Conservation (phyloP, 2,113 vertebrate species). For the Cyprinodon brontotheroides region DNA sequence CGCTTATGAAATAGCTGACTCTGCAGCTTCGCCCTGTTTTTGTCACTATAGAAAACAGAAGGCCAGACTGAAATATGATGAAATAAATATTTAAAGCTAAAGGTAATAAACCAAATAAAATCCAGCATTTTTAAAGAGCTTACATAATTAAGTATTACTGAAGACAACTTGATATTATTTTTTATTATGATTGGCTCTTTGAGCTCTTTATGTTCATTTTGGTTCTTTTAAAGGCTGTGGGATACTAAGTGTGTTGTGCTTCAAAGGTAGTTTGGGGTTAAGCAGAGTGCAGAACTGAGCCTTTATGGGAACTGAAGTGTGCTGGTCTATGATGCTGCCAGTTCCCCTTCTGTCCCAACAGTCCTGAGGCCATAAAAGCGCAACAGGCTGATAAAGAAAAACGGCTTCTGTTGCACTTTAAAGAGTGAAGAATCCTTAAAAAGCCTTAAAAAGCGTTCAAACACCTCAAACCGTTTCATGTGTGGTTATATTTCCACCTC, state of each 20-base stretch:
- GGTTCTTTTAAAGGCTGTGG: conserved; percentile 5
- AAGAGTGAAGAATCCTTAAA: not conserved
- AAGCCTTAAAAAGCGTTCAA: no score
- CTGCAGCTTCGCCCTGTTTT: not conserved
- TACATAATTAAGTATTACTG: no score
- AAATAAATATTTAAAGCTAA: no score
- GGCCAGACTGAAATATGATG: no score
- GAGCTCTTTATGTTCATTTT: no score
- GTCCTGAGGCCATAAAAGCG: conserved; percentile 22
- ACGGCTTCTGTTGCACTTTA: not conserved
- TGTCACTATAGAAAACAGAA: not conserved
- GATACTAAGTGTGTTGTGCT: conserved; percentile 38
- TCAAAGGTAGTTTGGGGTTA: conserved; percentile 43
- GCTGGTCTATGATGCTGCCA: not conserved
- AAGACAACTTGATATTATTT: no score
- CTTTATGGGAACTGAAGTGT: conserved; percentile 18
- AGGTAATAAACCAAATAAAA: no score
- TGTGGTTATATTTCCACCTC: no score
- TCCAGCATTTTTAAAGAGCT: no score
- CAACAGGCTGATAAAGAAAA: conserved; percentile 16
- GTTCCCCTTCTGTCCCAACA: conserved; percentile 40
- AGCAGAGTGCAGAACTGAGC: conserved; percentile 12
- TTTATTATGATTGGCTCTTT: no score
- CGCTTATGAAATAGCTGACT: conserved; percentile 27
- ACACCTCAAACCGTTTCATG: no score